phyloP scores from a whole-genome alignment of 2,797 vertebrate species.

The Acestrorhynchus altus region DNA sequence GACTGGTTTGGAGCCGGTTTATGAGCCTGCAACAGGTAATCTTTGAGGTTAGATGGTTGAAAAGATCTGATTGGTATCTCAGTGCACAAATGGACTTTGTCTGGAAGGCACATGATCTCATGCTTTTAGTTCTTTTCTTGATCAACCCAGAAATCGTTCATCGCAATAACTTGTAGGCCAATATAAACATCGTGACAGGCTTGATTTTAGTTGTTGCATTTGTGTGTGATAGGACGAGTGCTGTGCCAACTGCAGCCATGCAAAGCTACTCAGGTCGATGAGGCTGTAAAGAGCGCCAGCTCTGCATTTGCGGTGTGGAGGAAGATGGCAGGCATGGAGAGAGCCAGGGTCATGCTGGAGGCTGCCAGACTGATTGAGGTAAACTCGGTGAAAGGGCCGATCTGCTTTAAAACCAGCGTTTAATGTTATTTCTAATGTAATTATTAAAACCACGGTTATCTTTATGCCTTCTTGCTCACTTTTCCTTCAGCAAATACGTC shows the following conservation, averaged over 20 bases:
- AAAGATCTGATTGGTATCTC: neutral
- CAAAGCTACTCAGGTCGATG: slow-evolving; percentile 83
- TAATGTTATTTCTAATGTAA: no score
- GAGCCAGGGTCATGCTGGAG: slow-evolving; percentile 86
- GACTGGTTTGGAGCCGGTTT: slow-evolving; percentile 77
- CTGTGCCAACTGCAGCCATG: slow-evolving; percentile 86
- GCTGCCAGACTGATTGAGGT: slow-evolving; percentile 92
- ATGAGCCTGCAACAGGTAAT: slow-evolving; percentile 91
- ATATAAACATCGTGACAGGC: neutral
- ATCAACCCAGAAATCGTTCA: neutral
- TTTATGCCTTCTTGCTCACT: no score
- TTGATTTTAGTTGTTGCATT: no score
- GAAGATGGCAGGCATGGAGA: slow-evolving; percentile 91
- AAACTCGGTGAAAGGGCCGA: slow-evolving; percentile 11
- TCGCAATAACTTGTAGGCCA: neutral
- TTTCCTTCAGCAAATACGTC: no score
- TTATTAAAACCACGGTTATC: no score
- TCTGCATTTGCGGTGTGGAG: slow-evolving; percentile 88
- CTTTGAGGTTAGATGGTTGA: neutral
- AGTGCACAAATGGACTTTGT: slow-evolving; percentile 35
- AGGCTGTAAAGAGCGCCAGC: slow-evolving; percentile 85
- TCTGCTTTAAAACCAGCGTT: neutral
- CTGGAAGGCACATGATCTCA: neutral
- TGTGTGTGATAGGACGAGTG: slow-evolving; percentile 79
- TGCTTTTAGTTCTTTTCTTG: neutral